Percentiles rank a stretch among this genome's conserved stretches.
Evolutionary conservation across 2,888 invertebrate genomes (phyloP).

Genomic region (Cephonodes hylas): DNA sequence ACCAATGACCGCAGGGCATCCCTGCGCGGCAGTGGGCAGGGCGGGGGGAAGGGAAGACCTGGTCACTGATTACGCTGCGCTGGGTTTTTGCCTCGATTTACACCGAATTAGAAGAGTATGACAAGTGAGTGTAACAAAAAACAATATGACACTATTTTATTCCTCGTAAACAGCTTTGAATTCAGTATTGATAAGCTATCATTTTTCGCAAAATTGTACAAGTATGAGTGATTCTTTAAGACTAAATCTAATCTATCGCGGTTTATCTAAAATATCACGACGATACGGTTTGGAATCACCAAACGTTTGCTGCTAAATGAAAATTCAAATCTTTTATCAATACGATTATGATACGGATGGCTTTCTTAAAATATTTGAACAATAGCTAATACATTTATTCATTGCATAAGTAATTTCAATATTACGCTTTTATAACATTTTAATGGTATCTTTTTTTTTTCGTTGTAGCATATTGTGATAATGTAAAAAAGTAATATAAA

Average conservation of each 20-base stretch:
- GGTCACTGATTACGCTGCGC: constrained; percentile 41
- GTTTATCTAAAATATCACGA: constrained; percentile 19
- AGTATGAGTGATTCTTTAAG: constrained; percentile 22
- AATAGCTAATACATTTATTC: neutral
- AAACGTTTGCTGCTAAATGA: constrained; percentile 13
- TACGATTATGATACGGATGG: neutral
- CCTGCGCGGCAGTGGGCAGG: constrained; percentile 49
- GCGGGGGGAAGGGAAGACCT: constrained; percentile 49
- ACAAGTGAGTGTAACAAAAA: constrained; percentile 44
- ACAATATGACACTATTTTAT: neutral
- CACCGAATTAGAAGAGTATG: constrained; percentile 40
- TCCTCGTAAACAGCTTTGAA: constrained; percentile 11
- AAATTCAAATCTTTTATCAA: constrained; percentile 5
- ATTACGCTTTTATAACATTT: too few species aligned
- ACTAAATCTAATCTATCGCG: constrained; percentile 26
- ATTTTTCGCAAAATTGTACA: constrained; percentile 25
- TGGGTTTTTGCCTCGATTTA: constrained; percentile 40
- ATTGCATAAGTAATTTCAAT: neutral
- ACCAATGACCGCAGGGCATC: constrained; percentile 70
- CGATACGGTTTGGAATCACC: constrained; percentile 11
- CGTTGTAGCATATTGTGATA: too few species aligned
- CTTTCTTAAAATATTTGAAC: neutral
- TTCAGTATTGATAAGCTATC: constrained; percentile 22
- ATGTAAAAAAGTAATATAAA: too few species aligned
- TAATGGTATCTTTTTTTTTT: too few species aligned